Conservation (phyloP, 2,888 invertebrate genomes). For the Dryobota labecula region DNA sequence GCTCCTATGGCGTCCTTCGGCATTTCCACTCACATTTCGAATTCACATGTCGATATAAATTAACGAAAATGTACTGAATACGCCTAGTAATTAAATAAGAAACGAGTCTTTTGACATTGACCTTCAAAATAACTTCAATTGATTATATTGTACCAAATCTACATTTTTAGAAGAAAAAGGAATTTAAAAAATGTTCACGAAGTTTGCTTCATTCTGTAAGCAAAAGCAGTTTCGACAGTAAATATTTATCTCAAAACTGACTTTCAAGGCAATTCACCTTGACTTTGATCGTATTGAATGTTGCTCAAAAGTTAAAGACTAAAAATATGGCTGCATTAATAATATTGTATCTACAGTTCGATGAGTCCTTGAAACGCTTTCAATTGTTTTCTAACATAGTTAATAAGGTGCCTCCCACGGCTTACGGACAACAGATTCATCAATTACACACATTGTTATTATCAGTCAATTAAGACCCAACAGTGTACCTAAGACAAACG, state of each 20-base stretch:
- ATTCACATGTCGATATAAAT: not conserved
- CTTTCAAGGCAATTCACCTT: not conserved
- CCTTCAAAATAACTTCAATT: not conserved
- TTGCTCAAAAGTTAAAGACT: not conserved
- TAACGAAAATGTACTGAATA: not conserved
- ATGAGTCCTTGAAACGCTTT: conserved; percentile 21
- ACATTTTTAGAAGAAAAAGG: not conserved
- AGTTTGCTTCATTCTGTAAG: not conserved
- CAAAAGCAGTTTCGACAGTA: not conserved
- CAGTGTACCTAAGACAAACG: not conserved
- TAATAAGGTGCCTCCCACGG: conserved; percentile 16
- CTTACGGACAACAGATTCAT: not conserved
- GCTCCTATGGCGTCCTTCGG: no score
- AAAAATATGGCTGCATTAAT: not conserved
- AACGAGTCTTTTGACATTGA: no score
- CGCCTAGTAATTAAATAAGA: not conserved
- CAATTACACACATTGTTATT: conserved; percentile 1
- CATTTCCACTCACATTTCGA: no score
- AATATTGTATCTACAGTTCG: not conserved
- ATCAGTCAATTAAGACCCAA: conserved; percentile 5
- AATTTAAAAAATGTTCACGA: not conserved
- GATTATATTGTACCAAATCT: not conserved
- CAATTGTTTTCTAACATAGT: conserved; percentile 9
- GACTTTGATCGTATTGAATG: not conserved
- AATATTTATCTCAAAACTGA: not conserved